Base-by-base conservation (phyloP, 2,113 vertebrate genomes). In the Balaeniceps rex region DNA sequence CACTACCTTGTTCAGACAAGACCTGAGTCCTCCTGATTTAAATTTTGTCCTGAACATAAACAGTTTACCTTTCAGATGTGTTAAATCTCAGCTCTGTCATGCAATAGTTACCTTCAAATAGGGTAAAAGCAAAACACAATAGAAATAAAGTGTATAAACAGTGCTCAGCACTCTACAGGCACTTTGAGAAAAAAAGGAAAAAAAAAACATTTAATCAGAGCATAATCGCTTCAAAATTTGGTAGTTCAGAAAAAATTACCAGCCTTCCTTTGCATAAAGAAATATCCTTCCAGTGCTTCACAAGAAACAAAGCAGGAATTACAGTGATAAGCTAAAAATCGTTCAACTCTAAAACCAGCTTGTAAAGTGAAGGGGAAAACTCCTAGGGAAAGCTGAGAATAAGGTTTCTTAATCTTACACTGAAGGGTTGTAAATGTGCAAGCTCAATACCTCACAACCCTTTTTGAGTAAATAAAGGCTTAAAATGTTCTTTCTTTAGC, bases 381-480 rank as follows among this genome's bases (percentile, higher is more conserved):
- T 96, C 70, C 83, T 7, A 93, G 85, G 38, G 89, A 96, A 97
- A 96, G 87, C 76, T 4, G 19, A 49, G 69, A 93, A 77, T 44
- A 51, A 78, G 49, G 63, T 17, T 95, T 70, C 85, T 92, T 89
- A 64, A 91, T 97, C 58, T 96, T 70, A 82, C 81, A 70, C 87
- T 34, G 68, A 85, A 91, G 69, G 83, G 54, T 54, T 92, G 76
- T 94, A 97, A 97, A 92, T 12, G 85, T 94, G 76, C 79, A 90
- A 66, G 77, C 94, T 87, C 86, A 89, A 95, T 78, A 81, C 87
- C 75, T 97, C 96, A 87, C 81, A 90, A 83, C 72, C 86, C 86
- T 88, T 94, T 96, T 74, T 47, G 83, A 97, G 95, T 90, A 97
- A 97, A 98, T 97, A 96, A 94, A 94, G 94, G 34, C 78, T 97